Evolutionary conservation across 37 sponge, comb jelly and placozoan species (phyloP), one percentile per base, ranked within the genome.

Genomic region (Spongilla lacustris): DNA sequence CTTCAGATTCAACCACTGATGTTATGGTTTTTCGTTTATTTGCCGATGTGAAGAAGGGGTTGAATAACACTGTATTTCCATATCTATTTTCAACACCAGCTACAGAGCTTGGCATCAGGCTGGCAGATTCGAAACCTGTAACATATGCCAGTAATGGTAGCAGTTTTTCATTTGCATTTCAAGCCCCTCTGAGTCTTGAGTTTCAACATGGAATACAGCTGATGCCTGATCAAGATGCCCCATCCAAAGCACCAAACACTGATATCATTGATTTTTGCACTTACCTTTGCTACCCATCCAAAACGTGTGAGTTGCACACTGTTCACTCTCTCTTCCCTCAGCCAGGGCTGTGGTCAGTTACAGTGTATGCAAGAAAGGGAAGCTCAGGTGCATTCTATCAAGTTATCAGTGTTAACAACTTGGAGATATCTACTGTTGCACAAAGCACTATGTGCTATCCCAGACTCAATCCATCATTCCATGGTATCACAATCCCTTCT

Each of bases 301-400:
- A 14, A 11, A 22, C 13, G 21, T 30, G 27, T 76, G n/a, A 32
- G 3, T 2, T 68, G 24, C 32, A 75, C 29, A 37, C 66, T 67
- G 19, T 84, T 2, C 36, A 41, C 14, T 5, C 76, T 6, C 24
- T 50, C 1, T 75, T 84, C 75, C 84, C 84, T 29, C 13, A 1
- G 10, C n/a, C 67, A 12, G 76, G 84, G 6, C 31, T 27, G 58
- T 84, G 84, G 84, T 28, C 75, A 50, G 35, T 84, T 0, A 28
- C 2, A 31, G 2, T 84, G 4, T 71, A 36, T 75, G 84, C 84
- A 24, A 33, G 41, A 21, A n/a, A 3, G 25, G 30, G 35, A 24
- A 67, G 30, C 13, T 34, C 68, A 29, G 29, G 32, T 31, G 68
- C 24, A 0, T 75, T 28, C 58, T 22, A 74, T 11, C 66, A 49